Evolutionary conservation across 2,888 invertebrate genomes (phyloP).

Genomic region (Ophion slaviceki): DNA sequence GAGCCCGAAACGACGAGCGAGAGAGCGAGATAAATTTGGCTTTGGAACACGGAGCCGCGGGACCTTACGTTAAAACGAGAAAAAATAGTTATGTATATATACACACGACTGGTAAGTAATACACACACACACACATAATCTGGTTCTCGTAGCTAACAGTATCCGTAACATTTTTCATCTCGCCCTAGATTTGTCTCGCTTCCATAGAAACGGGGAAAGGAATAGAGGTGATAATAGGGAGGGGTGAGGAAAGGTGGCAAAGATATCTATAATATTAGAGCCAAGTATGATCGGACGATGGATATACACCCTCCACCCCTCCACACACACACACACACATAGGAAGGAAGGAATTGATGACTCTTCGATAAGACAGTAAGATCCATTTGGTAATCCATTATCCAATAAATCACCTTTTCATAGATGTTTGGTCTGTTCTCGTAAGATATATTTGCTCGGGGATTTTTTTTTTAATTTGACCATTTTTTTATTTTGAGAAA

Average conservation of each 20-base stretch:
- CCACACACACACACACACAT: too few relatives aligned
- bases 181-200: slow-evolving; percentile 64
- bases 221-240: slow-evolving; percentile 15
- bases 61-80: slow-evolving; percentile 46
- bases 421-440: not conserved
- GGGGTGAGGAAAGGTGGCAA: slow-evolving; percentile 12
- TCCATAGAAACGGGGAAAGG: slow-evolving; percentile 47
- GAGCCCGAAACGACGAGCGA: slow-evolving; percentile 37
- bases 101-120: not conserved
- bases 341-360: slow-evolving; percentile 52
- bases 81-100: slow-evolving; percentile 6
- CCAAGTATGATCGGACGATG: not conserved
- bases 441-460: not conserved
- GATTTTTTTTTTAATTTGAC: too few relatives aligned
- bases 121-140: slow-evolving; percentile 27
- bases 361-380: slow-evolving; percentile 55
- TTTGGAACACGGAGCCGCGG: slow-evolving; percentile 45
- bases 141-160: slow-evolving; percentile 44
- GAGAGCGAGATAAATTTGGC: slow-evolving; percentile 38
- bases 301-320: not conserved
- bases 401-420: slow-evolving; percentile 20
- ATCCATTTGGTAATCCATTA: slow-evolving; percentile 51
- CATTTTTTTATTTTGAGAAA: too few relatives aligned
- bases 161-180: slow-evolving; percentile 65
- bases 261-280: slow-evolving; percentile 19